Evolutionary conservation across 2,113 vertebrate genomes (phyloP), one percentile per base, ranked within the genome.

Genomic region (Halichoeres trimaculatus): DNA sequence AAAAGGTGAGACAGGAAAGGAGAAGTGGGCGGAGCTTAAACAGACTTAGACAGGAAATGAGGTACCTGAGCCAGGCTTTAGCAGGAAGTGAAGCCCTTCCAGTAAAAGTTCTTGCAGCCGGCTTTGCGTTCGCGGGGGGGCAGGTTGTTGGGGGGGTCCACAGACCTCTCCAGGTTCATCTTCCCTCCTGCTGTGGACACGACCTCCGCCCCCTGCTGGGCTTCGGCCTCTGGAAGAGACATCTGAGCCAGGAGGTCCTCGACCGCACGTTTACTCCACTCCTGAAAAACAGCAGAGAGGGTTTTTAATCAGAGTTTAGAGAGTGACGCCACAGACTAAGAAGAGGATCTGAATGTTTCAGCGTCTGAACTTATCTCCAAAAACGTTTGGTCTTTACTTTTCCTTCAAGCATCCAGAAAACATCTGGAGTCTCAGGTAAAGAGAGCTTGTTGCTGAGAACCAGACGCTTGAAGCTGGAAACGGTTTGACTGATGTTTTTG

Each of bases 71-170:
- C 5, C 2, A 67, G 53, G 26, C 36, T 50, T 66, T 78, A 95
- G 63, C 94, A 95, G 81, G 92, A 92, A 59, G 93, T 94, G 79
- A 90, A 90, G 35, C 93, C 94, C 62, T 95, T 95, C 94, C 94
- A 95, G 87, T 93, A 95, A 90, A 95, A 95, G 88, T 94, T 95
- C 84, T 93, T 95, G 90, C 94, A 95, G 71, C 93, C 92, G 0
- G 92, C 90, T 80, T 95, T 95, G 38, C 93, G 92, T 30, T 94
- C 92, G 0, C 92, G 90, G 3, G 91, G 84, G 0, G 89, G 85
- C 17, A 90, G 22, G 70, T 56, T 90, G 82, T 90, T 92, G 8
- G 88, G 67, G 5, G 81, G 36, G 5, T 93, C 92, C 0, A 79
- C 87, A 0, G 93, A 93, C 23, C 92, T 82, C 70, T 94, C 91